phyloP scores from a whole-genome alignment of 2,113 vertebrate genomes.

The Megaceryle maxima region DNA sequence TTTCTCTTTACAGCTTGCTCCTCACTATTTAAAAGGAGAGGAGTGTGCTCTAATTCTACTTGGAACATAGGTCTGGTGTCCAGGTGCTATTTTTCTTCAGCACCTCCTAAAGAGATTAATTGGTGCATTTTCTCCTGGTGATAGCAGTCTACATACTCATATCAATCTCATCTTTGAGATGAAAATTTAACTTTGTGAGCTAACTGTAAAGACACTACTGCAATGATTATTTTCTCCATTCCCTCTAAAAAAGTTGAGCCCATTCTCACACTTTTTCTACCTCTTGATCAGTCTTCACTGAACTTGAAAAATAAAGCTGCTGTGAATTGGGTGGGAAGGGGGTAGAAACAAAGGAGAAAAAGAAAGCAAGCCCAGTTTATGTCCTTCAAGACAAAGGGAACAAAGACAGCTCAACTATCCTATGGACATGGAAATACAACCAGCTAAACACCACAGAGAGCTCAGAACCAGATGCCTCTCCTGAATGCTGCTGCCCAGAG shows the following conservation, averaged over 20 bases:
- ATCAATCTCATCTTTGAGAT: background rate
- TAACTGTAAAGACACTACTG: background rate
- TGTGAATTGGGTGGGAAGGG: background rate
- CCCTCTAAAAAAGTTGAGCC: background rate
- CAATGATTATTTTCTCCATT: background rate
- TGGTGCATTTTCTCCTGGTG: background rate
- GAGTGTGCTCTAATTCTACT: background rate
- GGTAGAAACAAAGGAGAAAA: background rate
- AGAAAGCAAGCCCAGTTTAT: background rate
- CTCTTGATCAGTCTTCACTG: background rate
- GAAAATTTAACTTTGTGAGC: background rate
- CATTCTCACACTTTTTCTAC: background rate
- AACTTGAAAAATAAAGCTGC: background rate
- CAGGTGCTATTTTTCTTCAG: background rate
- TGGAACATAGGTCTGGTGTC: background rate
- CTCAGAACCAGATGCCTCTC: background rate
- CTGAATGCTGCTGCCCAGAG: background rate
- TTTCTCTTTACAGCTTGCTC: background rate
- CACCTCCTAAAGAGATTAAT: fast-evolving
- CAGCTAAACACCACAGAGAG: background rate
- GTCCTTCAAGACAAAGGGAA: background rate
- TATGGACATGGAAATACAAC: background rate
- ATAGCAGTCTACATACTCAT: background rate
- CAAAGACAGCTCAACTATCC: background rate
- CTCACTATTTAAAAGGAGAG: background rate